Evolutionary conservation across 2,113 vertebrate species (phyloP), one percentile per base, ranked within the genome.

Genomic region (Poicephalus gulielmi): DNA sequence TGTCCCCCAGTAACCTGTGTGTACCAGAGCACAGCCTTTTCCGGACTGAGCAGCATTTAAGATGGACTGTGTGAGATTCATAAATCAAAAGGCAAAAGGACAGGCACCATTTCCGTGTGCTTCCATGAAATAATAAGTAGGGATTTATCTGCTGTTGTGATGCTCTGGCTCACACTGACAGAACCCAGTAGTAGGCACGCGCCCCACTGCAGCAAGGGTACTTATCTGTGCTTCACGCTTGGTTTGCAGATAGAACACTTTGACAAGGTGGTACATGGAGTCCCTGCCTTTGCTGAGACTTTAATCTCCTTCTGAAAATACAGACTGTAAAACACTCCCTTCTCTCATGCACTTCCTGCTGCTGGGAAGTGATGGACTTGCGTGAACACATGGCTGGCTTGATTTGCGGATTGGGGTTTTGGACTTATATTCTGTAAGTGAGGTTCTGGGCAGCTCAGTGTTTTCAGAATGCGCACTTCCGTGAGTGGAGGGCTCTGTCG

Each of bases 161-260:
- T 0, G 14, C 46, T 59, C 57, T 33, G 18, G 35, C 31, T 10
- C 3, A 8, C 50, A 19, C n/a, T 2, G 1, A 3, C 28, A 31
- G 17, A 44, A n/a, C 33, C 30, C 3, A 4, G 23, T 1, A 39
- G 3, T 35, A 6, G 47, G 64, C 31, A 1, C 27, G 27, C 0
- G 0, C 9, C 10, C 10, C 10, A 11, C n/a, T 39, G 27, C 0
- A 3, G 23, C 2, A 1, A 11, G 59, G 47, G 62, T 47, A 8
- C 46, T 44, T 28, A 25, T 18, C 52, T 37, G 82, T 66, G 39
- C 74, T 46, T 82, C 2, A 0, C 0, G 0, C 64, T 57, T 17
- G 5, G 7, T 59, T 64, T 77, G 53, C 41, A 39, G 55, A 49
- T 87, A 16, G 57, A 70, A 53, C 50, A 25, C 60, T 33, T 75